Evolutionary conservation across 2,113 vertebrate species (phyloP), one percentile per base, ranked within the genome.

Genomic region (Podarcis muralis): DNA sequence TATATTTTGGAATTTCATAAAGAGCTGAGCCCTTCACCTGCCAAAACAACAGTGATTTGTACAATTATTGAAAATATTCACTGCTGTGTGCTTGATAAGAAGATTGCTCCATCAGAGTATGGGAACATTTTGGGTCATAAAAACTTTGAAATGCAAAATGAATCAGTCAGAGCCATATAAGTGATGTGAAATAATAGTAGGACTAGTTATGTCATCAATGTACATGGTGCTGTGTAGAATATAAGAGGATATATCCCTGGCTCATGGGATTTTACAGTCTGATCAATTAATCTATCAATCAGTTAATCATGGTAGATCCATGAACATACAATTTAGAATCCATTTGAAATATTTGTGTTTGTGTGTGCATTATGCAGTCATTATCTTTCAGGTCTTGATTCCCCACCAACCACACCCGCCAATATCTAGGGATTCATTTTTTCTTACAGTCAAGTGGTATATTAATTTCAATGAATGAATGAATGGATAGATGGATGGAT

Each of bases 31-130:
- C 93, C 94, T 93, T 96, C 94, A 88, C 81, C 85, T 94, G 90
- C 94, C 89, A 91, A 71, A 89, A 93, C 95, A 95, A n/a, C 69
- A 93, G 94, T 94, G 93, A 94, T 81, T 84, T 92, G 92, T 91
- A 72, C 92, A 93, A 90, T 90, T 94, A 93, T 94, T 90, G 89
- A 92, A 89, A 62, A 81, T 91, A 80, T 94, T 96, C 94, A 74
- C 91, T 95, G 92, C 92, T 92, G 89, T n/a, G 88, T 22, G 69
- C 90, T 94, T 83, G 87, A 85, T 90, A 85, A 89, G 89, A 93
- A 94, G 81, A 90, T 95, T 92, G 94, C 88, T 25, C 91, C 85
- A 94, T 72, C 71, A 72, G 11, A 32, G 16, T 32, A 72, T n/a
- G 69, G 16, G 27, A 72, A 72, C 32, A 16, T 72, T 32, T 72